Conservation (phyloP, 2,888 invertebrate genomes). For the Tipula confusa region DNA sequence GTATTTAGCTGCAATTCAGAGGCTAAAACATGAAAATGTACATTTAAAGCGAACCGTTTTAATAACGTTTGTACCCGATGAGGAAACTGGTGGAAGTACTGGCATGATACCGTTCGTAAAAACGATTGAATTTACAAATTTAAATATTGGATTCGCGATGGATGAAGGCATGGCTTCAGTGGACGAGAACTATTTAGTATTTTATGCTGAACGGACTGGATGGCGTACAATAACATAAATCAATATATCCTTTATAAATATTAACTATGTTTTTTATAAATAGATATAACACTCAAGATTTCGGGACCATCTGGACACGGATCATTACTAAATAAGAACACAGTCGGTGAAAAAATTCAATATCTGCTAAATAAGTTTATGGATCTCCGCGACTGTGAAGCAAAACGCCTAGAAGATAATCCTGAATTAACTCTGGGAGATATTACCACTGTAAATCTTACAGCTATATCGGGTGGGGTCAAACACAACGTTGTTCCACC, state of each 20-base stretch:
- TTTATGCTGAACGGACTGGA: constrained; percentile 61
- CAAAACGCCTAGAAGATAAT: constrained; percentile 53
- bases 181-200: constrained; percentile 59
- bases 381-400: constrained; percentile 60
- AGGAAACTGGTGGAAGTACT: constrained; percentile 56
- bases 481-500: constrained; percentile 79
- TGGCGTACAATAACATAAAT: constrained; percentile 59
- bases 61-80: constrained; percentile 71
- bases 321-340: constrained; percentile 61
- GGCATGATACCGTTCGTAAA: constrained; percentile 68
- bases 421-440: constrained; percentile 59
- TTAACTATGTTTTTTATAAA: not conserved
- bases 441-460: constrained; percentile 72
- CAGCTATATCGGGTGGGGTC: constrained; percentile 65
- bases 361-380: constrained; percentile 62
- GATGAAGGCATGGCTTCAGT: constrained; percentile 78
- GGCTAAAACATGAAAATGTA: constrained; percentile 56
- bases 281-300: constrained; percentile 63
- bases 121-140: constrained; percentile 59
- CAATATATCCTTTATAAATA: not conserved
- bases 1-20: constrained; percentile 69
- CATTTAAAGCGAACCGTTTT: constrained; percentile 64
- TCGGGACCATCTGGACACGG: constrained; percentile 74
- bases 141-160: constrained; percentile 73
- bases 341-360: constrained; percentile 68